Percentiles rank a stretch among this genome's conserved stretches.
Evolutionary conservation across 2,113 vertebrate genomes (phyloP).

Genomic region (Pelecanoides urinatrix): DNA sequence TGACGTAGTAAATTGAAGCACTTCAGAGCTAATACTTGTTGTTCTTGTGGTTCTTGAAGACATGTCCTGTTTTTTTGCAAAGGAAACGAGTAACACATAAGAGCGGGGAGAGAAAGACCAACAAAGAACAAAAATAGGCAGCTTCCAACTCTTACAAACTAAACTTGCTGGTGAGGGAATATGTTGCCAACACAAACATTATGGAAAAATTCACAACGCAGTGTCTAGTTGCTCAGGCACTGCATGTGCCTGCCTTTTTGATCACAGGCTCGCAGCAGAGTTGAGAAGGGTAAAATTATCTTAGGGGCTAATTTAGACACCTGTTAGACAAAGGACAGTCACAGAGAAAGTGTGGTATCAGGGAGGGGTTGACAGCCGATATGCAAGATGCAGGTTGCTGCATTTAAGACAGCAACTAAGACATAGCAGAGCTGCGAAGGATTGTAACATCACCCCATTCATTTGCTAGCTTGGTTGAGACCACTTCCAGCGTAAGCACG

Average conservation of each 20-base stretch:
- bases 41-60: background rate
- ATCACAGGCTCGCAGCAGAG: accelerated
- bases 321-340: background rate
- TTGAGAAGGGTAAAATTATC: background rate
- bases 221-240: background rate
- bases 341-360: accelerated
- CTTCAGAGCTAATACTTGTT: background rate
- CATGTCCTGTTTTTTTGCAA: background rate
- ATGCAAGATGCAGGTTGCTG: accelerated
- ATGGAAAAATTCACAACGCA: background rate
- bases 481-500: background rate
- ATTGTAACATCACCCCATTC: no score
- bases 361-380: background rate
- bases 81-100: background rate
- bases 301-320: background rate
- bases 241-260: background rate
- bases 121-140: background rate
- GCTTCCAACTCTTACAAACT: background rate
- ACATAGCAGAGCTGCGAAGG: background rate
- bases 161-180: background rate
- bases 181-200: accelerated
- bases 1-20: background rate
- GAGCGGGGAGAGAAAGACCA: accelerated
- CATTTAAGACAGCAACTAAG: background rate
- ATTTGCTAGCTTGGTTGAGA: background rate